Evolutionary conservation across 1,140 invertebrate species (phyloP), one percentile per base, ranked within the genome.

Genomic region (Medauroidea extradentata): DNA sequence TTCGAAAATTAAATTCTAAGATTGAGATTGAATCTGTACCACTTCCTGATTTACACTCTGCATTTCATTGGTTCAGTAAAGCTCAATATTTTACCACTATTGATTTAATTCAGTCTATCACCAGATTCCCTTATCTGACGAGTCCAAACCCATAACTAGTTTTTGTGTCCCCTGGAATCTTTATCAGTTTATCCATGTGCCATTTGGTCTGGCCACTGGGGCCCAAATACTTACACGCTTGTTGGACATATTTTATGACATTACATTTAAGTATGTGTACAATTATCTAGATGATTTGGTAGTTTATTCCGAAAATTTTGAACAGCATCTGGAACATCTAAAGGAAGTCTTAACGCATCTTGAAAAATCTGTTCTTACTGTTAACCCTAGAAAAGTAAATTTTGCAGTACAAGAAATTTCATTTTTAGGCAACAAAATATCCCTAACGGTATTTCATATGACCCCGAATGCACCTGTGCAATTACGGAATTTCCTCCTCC

Each of bases 261-360:
- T 53, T 3, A 53, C 14, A 14, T 53, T 39, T 24, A 34, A 42
- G 5, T 57, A 24, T 29, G 18, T 29, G 4, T 44, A 49, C 13
- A 23, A 44, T 29, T 76, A 70, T 54, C 21, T 75, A 38, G 73
- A 73, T 63, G 76, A 73, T 54, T 61, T 67, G 24, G 59, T 69
- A 41, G 59, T 63, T 51, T 62, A 58, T 21, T 58, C 38, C 5
- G 5, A 29, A 8, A 56, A 27, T 38, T 63, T 53, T 27, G 64
- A 65, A 21, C 43, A 54, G 34, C 64, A 65, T 50, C n/a, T 60
- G 16, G 24, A 61, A 44, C 59, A 61, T 29, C 34, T 67, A 16
- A 13, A 54, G 4, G 34, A 61, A 46, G 62, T 67, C n/a, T 48
- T 68, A 1, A 3, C 41, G 8, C 24, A 63, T 18, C 41, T 63